Percentiles rank a stretch among this genome's conserved stretches.
Conservation (phyloP, 1,140 invertebrate species). For the Psix sp. region DNA sequence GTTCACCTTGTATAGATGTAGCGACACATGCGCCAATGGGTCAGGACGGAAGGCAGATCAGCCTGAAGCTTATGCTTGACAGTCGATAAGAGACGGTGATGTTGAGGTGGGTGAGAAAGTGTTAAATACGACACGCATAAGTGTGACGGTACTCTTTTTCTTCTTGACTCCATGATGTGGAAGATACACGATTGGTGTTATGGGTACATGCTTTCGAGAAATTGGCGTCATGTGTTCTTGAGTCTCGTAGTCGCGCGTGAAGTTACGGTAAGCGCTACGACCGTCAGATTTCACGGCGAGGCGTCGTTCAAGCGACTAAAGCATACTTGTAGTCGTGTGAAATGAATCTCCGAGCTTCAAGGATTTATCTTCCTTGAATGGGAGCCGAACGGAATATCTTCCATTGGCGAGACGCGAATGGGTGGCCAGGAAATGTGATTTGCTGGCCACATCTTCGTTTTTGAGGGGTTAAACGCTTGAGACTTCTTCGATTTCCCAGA, state of each 20-base stretch:
- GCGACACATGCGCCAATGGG: neutral
- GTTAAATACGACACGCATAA: neutral
- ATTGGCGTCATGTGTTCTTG: conserved; percentile 1
- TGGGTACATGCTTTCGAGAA: neutral
- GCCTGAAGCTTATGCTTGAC: neutral
- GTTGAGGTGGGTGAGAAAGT: neutral
- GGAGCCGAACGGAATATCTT: too few species aligned
- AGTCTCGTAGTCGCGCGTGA: neutral
- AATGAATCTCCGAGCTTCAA: too few species aligned
- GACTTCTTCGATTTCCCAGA: too few species aligned
- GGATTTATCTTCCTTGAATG: too few species aligned
- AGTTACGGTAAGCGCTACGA: neutral
- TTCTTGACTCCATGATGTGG: conserved; percentile 4
- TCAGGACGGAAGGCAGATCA: neutral
- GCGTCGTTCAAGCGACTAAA: neutral
- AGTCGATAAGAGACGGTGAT: neutral
- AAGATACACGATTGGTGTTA: neutral
- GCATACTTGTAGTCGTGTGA: too few species aligned
- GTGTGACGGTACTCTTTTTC: neutral
- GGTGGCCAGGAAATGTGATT: too few species aligned
- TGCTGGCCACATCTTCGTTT: too few species aligned
- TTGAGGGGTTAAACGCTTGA: too few species aligned
- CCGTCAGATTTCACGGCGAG: neutral
- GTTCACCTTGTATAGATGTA: neutral
- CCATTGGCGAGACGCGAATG: too few species aligned